These are phyloP conservation scores for Hoplodrina ambigua DNA, from an alignment of 2,888 invertebrate genomes.

Conservation along the genomic window DNA sequence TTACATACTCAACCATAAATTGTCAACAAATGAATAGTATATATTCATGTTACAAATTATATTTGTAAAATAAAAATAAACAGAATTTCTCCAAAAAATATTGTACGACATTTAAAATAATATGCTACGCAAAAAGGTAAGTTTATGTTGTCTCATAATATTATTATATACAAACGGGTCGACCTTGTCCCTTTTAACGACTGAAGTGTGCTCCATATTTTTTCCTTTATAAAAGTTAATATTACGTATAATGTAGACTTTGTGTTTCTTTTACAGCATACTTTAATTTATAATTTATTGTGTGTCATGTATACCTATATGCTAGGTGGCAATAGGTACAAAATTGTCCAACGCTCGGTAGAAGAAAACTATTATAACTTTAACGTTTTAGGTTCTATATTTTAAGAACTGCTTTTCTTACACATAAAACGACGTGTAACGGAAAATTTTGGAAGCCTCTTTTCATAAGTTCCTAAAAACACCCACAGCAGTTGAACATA, in stretches of 20 bases:
- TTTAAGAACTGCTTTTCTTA: too few species aligned
- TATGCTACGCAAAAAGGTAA: slow-evolving; percentile 12
- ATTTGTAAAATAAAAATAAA: not conserved
- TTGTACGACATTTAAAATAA: slow-evolving; percentile 3
- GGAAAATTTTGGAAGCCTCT: too few species aligned
- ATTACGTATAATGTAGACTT: not conserved
- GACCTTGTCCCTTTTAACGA: slow-evolving; percentile 28
- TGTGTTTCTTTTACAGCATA: slow-evolving; percentile 21
- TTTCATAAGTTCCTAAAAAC: too few species aligned
- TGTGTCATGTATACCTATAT: not conserved
- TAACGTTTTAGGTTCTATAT: too few species aligned
- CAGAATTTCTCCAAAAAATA: slow-evolving; percentile 23
- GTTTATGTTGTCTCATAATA: slow-evolving; percentile 17
- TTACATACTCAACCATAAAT: too few species aligned
- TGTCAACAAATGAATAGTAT: too few species aligned
- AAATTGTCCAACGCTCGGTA: not conserved
- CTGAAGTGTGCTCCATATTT: slow-evolving; percentile 10
- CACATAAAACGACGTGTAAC: too few species aligned
- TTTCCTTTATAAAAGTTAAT: slow-evolving; percentile 7
- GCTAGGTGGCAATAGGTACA: not conserved
- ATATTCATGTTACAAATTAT: not conserved
- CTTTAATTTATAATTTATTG: not conserved
- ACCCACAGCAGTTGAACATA: too few species aligned
- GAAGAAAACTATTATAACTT: too few species aligned
- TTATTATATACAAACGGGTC: slow-evolving; percentile 21